Evolutionary conservation across 2,797 vertebrate species (phyloP), one percentile per base, ranked within the genome.

Genomic region (Trematomus bernacchii): DNA sequence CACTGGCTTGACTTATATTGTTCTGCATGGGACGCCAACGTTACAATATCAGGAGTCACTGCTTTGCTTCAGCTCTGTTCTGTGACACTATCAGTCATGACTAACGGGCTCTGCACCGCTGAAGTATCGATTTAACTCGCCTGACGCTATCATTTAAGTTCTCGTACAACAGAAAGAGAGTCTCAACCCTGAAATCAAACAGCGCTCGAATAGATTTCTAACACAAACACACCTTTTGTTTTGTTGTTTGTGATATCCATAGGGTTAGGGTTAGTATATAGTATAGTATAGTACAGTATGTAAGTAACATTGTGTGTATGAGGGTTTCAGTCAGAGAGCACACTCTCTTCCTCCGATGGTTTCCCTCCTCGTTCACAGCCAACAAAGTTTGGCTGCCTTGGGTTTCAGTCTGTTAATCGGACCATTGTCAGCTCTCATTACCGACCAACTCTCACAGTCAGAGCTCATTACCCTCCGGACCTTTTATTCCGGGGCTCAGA

Each of bases 401-500:
- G 19, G 40, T 61, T 40, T 18, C 72, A 61, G 30, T 76, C 15
- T 7, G 14, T 37, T 37, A 37, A 37, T 37, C 33, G 33, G 7
- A 9, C 69, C 67, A 79, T 76, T 82, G 79, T 88, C 80, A n/a
- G 76, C 73, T 80, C 80, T 90, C 71, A 86, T 89, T 89, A 88
- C 57, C 12, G 79, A 74, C 83, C 73, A 5, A 70, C 65, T 50
- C 62, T 78, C 62, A 3, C 81, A 84, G 77, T 78, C 76, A 50
- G 79, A 82, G 79, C 87, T 88, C 82, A 84, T 90, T 91, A 91
- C 91, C 83, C 88, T 85, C 58, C 1, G 1, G 68, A 83, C 78
- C 59, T 64, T 68, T 70, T 55, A 43, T 63, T 72, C 44, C 10
- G 0, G 1, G 10, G 57, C 73, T 79, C 37, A 23, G 27, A 63